Evolutionary conservation across 30 jellyfish, hydroid and myxozoan genomes (phyloP).

Genomic region (Euphysa ruthae): DNA sequence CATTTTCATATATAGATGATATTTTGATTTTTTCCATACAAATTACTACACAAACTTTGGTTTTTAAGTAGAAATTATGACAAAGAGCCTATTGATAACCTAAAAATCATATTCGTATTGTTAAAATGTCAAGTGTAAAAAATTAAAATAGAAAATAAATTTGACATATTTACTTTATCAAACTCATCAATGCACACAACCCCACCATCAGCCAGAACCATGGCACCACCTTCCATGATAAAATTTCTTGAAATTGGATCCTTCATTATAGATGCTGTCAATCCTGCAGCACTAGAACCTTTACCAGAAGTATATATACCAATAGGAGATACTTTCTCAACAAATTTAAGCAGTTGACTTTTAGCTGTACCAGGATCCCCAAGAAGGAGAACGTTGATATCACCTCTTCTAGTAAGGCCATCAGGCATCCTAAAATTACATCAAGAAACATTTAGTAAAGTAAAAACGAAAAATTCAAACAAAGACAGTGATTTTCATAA

Average conservation of each 20-base stretch:
- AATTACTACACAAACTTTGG: too few relatives aligned
- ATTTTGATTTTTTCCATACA: too few relatives aligned
- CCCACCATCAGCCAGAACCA: slow-evolving; percentile 99
- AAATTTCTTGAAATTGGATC: slow-evolving; percentile 96
- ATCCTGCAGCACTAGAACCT: slow-evolving; percentile 99
- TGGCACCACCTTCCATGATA: slow-evolving; percentile 99
- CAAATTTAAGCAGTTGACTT: slow-evolving; percentile 96
- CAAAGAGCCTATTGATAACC: too few relatives aligned
- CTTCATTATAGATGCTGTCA: slow-evolving; percentile 91
- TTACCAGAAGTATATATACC: slow-evolving; percentile 99
- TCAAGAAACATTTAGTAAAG: too few relatives aligned
- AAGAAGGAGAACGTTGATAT: slow-evolving; percentile 84
- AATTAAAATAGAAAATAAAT: too few relatives aligned
- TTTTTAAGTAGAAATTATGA: too few relatives aligned
- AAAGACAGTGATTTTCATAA: too few relatives aligned
- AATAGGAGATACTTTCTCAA: slow-evolving; percentile 97
- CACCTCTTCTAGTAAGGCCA: slow-evolving; percentile 98
- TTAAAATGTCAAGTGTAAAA: too few relatives aligned
- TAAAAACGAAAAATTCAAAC: too few relatives aligned
- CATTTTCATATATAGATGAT: too few relatives aligned
- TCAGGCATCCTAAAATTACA: slow-evolving; percentile 80
- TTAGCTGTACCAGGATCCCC: slow-evolving; percentile 99
- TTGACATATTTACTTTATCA: slow-evolving; percentile 94
- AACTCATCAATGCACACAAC: slow-evolving; percentile 99
- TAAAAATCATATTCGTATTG: too few relatives aligned